phyloP scores from a whole-genome alignment of 92 coral and sea anemone genomes.

The Zoanthus sansibaricus region DNA sequence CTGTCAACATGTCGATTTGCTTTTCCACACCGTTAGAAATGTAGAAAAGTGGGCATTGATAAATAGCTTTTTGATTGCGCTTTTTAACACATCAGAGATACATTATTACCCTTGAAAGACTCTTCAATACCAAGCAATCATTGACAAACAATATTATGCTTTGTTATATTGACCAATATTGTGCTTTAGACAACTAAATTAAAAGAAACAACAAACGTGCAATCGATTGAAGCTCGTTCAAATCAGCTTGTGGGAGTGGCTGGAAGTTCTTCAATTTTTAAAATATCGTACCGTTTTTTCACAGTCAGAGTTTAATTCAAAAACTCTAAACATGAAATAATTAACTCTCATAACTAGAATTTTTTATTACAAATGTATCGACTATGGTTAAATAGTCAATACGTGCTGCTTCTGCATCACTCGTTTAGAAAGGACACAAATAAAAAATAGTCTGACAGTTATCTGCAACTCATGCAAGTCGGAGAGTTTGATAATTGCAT shows the following conservation, averaged over 20 bases:
- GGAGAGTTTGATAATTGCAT: background rate
- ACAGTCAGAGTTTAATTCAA: no score
- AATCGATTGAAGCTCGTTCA: background rate
- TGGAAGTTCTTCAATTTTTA: background rate
- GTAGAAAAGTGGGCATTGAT: background rate
- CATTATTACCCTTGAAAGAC: background rate
- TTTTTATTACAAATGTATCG: no score
- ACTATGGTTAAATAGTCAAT: background rate
- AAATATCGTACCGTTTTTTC: no score
- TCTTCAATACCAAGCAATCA: background rate
- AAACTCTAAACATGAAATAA: no score
- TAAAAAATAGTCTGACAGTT: background rate
- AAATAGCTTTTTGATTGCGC: background rate
- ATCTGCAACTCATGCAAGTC: background rate
- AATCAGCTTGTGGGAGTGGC: background rate
- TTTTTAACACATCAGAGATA: background rate
- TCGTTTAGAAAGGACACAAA: background rate
- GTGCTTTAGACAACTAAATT: no score
- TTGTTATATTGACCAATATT: no score
- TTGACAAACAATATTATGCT: no score
- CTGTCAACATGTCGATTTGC: conserved; percentile 16
- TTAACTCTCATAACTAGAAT: no score
- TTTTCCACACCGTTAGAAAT: background rate
- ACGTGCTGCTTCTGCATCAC: background rate
- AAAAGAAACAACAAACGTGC: background rate